A percentile compares a stretch with the other conserved stretches of the same genome.
Evolutionary conservation across 2,888 invertebrate genomes (phyloP).

Genomic region (Drosophila ezoana): DNA sequence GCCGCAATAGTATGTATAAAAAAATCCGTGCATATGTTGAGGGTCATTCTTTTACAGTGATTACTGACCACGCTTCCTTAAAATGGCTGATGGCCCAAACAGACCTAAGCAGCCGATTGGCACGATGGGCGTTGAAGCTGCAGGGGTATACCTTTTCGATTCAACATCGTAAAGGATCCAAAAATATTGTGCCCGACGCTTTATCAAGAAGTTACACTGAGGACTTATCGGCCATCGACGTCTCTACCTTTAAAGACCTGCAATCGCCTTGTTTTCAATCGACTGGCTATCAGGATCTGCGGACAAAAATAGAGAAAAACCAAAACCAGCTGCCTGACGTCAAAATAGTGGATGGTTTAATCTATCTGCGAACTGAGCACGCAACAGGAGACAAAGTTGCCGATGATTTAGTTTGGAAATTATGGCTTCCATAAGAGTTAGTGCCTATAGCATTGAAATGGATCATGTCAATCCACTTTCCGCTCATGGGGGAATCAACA

Average conservation of each 20-base stretch:
- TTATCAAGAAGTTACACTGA: background rate
- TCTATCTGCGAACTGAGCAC: too few relatives aligned
- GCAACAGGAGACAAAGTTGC: too few relatives aligned
- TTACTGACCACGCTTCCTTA: background rate
- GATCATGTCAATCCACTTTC: too few relatives aligned
- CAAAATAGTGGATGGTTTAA: too few relatives aligned
- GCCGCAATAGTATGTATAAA: constrained; percentile 1
- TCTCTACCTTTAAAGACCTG: too few relatives aligned
- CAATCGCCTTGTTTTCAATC: too few relatives aligned
- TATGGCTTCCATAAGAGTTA: too few relatives aligned
- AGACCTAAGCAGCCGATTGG: background rate
- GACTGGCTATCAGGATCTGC: background rate
- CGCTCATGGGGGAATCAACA: too few relatives aligned
- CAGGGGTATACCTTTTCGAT: background rate
- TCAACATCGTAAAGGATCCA: background rate
- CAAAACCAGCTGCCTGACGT: too few relatives aligned
- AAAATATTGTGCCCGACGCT: too few relatives aligned
- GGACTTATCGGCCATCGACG: background rate
- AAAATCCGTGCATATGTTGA: constrained; percentile 12
- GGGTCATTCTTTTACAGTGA: background rate
- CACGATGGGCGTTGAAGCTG: background rate
- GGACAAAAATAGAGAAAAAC: background rate
- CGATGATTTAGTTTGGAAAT: too few relatives aligned
- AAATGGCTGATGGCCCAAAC: background rate
- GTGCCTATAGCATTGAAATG: too few relatives aligned